Evolutionary conservation across 2,888 invertebrate genomes (phyloP).

Genomic region (Omphaloscelis lunosa): DNA sequence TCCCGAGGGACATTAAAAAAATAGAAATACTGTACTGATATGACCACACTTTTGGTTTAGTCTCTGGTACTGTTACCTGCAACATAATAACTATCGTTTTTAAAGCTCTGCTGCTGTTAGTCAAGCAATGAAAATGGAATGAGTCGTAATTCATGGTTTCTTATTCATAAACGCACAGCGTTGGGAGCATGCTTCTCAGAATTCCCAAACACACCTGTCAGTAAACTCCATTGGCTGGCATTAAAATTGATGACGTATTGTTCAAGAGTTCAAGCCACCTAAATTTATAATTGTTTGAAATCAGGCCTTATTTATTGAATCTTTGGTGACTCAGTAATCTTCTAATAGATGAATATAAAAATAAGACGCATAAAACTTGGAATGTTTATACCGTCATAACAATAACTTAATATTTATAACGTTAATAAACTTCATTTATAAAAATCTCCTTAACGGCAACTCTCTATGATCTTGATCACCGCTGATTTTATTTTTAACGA

Average conservation of each 20-base stretch:
- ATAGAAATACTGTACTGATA: too few species aligned
- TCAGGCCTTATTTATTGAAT: constrained; percentile 7
- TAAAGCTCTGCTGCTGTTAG: background rate
- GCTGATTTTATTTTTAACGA: constrained; percentile 23
- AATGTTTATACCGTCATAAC: constrained; percentile 25
- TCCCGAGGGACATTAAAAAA: too few species aligned
- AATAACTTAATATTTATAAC: constrained; percentile 33
- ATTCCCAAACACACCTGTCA: constrained; percentile 28
- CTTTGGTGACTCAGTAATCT: constrained; percentile 3
- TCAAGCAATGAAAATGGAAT: constrained; percentile 13
- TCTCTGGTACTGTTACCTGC: background rate
- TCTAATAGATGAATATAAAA: background rate
- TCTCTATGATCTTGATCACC: constrained; percentile 17
- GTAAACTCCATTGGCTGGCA: constrained; percentile 6
- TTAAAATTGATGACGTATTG: constrained; percentile 40
- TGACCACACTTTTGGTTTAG: background rate
- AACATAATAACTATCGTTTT: background rate
- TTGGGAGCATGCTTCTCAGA: constrained; percentile 30
- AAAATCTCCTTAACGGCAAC: background rate
- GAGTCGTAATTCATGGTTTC: constrained; percentile 14
- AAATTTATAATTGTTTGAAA: constrained; percentile 26
- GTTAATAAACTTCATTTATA: background rate
- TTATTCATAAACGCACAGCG: constrained; percentile 16
- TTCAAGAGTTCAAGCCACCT: constrained; percentile 19
- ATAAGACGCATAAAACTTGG: constrained; percentile 1